Conservation (phyloP, 2,113 vertebrate genomes). For the Carassius auratus region DNA sequence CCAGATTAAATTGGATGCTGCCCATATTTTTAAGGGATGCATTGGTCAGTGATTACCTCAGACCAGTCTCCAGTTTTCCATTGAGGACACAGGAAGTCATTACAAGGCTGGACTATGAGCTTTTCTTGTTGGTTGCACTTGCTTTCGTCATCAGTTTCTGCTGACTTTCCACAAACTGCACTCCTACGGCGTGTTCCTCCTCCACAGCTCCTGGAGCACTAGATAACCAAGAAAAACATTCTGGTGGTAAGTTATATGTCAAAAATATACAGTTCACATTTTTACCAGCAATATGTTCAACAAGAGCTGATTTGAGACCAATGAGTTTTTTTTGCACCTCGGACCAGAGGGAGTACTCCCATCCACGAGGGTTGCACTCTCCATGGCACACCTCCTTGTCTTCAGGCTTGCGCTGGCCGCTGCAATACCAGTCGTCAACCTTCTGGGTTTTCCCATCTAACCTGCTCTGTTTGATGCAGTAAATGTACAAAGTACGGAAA, state of each 20-base stretch:
- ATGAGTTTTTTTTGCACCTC: conserved; percentile 78
- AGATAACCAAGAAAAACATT: conserved; percentile 26
- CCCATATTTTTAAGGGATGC: not conserved
- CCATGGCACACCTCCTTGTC: conserved; percentile 89
- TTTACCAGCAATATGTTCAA: not conserved
- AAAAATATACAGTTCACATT: not conserved
- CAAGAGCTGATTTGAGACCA: not conserved
- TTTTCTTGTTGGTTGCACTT: conserved; percentile 92
- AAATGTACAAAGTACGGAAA: conserved; percentile 89
- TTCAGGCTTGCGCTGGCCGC: conserved; percentile 82
- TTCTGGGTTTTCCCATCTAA: conserved; percentile 87
- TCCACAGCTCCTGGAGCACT: conserved; percentile 96
- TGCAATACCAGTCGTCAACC: conserved; percentile 88
- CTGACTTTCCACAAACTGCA: conserved; percentile 86
- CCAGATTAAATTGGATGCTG: not conserved
- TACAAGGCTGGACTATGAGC: conserved; percentile 85
- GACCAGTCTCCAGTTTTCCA: conserved; percentile 96
- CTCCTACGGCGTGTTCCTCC: conserved; percentile 85
- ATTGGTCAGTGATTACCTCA: conserved; percentile 77
- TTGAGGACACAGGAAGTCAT: conserved; percentile 88
- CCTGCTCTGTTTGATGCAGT: conserved; percentile 86
- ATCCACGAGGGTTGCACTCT: conserved; percentile 90
- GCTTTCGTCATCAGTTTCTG: conserved; percentile 83
- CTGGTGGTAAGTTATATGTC: not conserved
- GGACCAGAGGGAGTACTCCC: conserved; percentile 94